Conservation (phyloP, 2,113 vertebrate species). For the Hymenochirus boettgeri region DNA sequence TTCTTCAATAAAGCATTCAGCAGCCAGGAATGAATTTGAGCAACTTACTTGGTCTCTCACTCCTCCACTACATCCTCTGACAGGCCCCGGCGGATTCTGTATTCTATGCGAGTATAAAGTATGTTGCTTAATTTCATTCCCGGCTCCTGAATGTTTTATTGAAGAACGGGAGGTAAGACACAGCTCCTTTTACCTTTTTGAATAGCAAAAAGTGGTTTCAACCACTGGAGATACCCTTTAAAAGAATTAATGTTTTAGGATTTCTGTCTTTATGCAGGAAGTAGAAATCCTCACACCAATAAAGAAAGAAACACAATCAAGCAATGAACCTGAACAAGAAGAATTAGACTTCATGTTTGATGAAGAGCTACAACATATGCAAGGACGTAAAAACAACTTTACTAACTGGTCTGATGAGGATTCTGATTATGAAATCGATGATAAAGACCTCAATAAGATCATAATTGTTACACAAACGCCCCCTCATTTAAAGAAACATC, state of each 20-base stretch:
- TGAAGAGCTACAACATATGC: conserved; percentile 65
- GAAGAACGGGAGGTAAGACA: too few relatives aligned
- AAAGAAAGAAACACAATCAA: conserved; percentile 42
- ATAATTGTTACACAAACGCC: conserved; percentile 70
- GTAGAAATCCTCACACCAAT: conserved; percentile 34
- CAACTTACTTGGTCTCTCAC: too few relatives aligned
- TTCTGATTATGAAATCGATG: conserved; percentile 70
- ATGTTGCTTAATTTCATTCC: too few relatives aligned
- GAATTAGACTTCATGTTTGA: conserved; percentile 83
- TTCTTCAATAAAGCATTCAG: too few relatives aligned
- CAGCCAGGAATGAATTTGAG: too few relatives aligned
- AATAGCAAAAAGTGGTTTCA: too few relatives aligned
- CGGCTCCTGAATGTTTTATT: too few relatives aligned
- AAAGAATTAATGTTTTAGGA: background rate
- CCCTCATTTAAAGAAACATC: conserved; percentile 61
- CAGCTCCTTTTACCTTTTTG: too few relatives aligned
- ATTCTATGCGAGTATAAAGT: too few relatives aligned
- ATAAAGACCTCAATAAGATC: conserved; percentile 71
- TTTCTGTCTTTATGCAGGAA: conserved; percentile 57
- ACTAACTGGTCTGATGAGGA: conserved; percentile 66
- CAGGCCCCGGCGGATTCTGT: too few relatives aligned
- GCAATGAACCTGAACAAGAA: conserved; percentile 67
- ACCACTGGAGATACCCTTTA: too few relatives aligned
- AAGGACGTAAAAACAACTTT: conserved; percentile 57
- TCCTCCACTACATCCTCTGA: too few relatives aligned